A percentile compares a stretch with the other conserved stretches of the same genome.
Conservation (phyloP, 2,797 vertebrate genomes). For the Siniperca scherzeri region DNA sequence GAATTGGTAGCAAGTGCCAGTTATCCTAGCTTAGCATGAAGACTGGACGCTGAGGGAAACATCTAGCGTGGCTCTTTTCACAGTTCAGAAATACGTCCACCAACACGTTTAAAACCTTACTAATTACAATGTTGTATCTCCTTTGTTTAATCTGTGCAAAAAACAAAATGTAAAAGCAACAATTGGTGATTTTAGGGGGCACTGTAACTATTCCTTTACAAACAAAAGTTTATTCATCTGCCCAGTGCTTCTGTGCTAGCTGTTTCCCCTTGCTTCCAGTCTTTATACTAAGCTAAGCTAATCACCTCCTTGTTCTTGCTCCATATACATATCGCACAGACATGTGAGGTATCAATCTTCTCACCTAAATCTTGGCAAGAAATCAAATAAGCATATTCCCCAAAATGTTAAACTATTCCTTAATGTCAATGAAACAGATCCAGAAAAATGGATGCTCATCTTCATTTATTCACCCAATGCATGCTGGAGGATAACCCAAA, state of each 20-base stretch:
- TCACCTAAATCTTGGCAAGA: neutral
- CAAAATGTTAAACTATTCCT: neutral
- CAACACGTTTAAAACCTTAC: neutral
- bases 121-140: neutral
- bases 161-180: neutral
- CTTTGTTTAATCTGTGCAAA: neutral
- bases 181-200: neutral
- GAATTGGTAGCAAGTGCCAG: neutral
- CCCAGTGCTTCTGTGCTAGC: neutral
- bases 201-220: neutral
- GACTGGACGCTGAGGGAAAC: neutral
- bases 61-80: neutral
- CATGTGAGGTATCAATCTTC: neutral
- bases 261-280: neutral
- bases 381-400: neutral
- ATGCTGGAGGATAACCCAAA: neutral
- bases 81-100: neutral
- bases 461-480: neutral
- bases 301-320: neutral
- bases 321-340: neutral
- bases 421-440: neutral
- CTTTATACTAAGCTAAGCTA: neutral
- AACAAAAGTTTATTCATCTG: neutral
- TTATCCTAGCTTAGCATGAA: neutral
- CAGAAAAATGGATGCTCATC: neutral